These are phyloP conservation scores for Eueides isabella DNA, from an alignment of 1,140 invertebrate species.

Conservation along the genomic window DNA sequence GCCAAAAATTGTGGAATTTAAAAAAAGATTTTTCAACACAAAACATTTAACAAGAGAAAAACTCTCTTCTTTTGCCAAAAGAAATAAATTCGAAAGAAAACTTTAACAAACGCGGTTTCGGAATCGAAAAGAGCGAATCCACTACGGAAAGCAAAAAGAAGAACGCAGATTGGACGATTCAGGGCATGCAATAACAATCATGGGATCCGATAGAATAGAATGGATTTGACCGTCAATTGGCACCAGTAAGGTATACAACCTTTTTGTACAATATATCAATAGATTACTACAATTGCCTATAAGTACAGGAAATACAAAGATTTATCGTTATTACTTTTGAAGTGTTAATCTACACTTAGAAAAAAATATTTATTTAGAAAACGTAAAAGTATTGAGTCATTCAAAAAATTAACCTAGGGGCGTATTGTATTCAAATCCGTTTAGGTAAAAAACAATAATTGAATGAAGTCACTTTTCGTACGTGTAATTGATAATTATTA, in stretches of 20 bases:
- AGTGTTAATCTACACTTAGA: too few species aligned
- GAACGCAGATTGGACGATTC: slow-evolving; percentile 43
- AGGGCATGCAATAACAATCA: slow-evolving; percentile 55
- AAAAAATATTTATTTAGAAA: too few species aligned
- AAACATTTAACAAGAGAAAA: slow-evolving; percentile 1
- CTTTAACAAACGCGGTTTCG: slow-evolving; percentile 26
- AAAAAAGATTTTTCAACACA: not conserved
- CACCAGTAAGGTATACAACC: slow-evolving; percentile 21
- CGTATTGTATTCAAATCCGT: too few species aligned
- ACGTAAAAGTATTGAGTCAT: too few species aligned
- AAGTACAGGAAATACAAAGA: not conserved
- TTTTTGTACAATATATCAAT: not conserved
- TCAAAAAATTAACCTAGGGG: too few species aligned
- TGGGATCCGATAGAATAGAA: slow-evolving; percentile 47
- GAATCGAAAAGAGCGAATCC: slow-evolving; percentile 23
- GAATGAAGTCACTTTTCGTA: too few species aligned
- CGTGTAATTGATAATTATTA: too few species aligned
- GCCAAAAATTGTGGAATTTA: not conserved
- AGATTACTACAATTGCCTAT: not conserved
- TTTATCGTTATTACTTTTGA: not conserved
- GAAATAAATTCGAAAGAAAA: slow-evolving; percentile 24
- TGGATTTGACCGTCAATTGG: slow-evolving; percentile 36
- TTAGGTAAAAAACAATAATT: too few species aligned
- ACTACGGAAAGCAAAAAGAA: slow-evolving; percentile 41
- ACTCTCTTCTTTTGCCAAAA: slow-evolving; percentile 16